Percentiles rank a stretch among this genome's conserved stretches.
Evolutionary conservation across 2,797 vertebrate species (phyloP).

Genomic region (Thunnus albacares): DNA sequence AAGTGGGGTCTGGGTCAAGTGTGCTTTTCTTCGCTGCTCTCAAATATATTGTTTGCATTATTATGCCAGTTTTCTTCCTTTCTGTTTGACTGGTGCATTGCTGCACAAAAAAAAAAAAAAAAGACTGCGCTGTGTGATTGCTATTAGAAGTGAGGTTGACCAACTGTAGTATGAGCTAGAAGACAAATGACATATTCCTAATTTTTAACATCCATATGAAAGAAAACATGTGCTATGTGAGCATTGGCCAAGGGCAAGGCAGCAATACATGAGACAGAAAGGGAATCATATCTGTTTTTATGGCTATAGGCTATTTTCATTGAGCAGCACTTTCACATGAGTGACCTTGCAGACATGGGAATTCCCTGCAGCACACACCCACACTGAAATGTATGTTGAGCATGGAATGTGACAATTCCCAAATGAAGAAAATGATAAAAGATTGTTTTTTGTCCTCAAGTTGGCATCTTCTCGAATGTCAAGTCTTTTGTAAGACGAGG

Average conservation of each 20-base stretch:
- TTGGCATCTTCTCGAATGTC: constrained; percentile 6
- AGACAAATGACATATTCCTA: constrained; percentile 69
- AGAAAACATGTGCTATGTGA: constrained; percentile 57
- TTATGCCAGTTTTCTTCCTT: background rate
- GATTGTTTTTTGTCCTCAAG: constrained; percentile 32
- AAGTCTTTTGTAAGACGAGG: constrained; percentile 8
- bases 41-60: background rate
- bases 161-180: constrained; percentile 44
- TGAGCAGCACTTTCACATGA: constrained; percentile 55
- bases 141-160: constrained; percentile 49
- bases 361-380: constrained; percentile 1
- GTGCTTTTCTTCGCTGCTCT: constrained; percentile 1
- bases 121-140: constrained; percentile 35
- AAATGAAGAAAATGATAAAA: constrained; percentile 25
- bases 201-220: constrained; percentile 68
- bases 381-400: constrained; percentile 26
- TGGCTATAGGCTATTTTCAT: constrained; percentile 67
- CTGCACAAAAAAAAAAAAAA: constrained; percentile 20
- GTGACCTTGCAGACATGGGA: constrained; percentile 63
- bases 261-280: constrained; percentile 60
- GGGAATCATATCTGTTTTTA: constrained; percentile 64
- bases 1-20: background rate
- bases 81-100: constrained; percentile 47
- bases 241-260: constrained; percentile 64
- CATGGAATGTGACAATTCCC: constrained; percentile 31